Conservation (phyloP, 2,888 invertebrate genomes). For the Argynnis bischoffii region DNA sequence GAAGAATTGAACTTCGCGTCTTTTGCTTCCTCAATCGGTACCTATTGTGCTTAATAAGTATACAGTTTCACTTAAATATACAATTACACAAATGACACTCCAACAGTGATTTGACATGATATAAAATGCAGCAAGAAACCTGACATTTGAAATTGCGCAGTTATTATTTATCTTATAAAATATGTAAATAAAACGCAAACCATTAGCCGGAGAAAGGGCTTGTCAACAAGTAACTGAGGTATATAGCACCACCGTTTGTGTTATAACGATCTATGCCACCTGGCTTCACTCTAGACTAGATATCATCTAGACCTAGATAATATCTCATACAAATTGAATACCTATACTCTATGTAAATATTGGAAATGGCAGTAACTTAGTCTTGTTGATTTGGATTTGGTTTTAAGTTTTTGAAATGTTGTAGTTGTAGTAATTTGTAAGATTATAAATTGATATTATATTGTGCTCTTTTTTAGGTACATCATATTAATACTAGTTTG, state of each 20-base stretch:
- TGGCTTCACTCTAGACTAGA: constrained; percentile 14
- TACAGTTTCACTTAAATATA: constrained; percentile 9
- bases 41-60: constrained; percentile 6
- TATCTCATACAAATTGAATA: constrained; percentile 14
- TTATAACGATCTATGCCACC: constrained; percentile 20
- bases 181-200: constrained; percentile 29
- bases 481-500: too few species aligned
- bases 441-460: too few species aligned
- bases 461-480: too few species aligned
- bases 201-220: constrained; percentile 31
- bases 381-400: too few species aligned
- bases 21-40: neutral
- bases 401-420: too few species aligned
- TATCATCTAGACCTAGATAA: constrained; percentile 10
- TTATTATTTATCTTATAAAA: constrained; percentile 33
- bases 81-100: constrained; percentile 23
- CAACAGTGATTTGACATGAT: constrained; percentile 13
- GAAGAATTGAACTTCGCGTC: too few species aligned
- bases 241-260: constrained; percentile 8
- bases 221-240: constrained; percentile 15
- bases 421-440: too few species aligned
- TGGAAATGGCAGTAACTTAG: too few species aligned
- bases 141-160: constrained; percentile 17
- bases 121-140: constrained; percentile 14
- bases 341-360: constrained; percentile 1